phyloP scores from a whole-genome alignment of 2,888 invertebrate genomes.

The Sthenelais limicola region DNA sequence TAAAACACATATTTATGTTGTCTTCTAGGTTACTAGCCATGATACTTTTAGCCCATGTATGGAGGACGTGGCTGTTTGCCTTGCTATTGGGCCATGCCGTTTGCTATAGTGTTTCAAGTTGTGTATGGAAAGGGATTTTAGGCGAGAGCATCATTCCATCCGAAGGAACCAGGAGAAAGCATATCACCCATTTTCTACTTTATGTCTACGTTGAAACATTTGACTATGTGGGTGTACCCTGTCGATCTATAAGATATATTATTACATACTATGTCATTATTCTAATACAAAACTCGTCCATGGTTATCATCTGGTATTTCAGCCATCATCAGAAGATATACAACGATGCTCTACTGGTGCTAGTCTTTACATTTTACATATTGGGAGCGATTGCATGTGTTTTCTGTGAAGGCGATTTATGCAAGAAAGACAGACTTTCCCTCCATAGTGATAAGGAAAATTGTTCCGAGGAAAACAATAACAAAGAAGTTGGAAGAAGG shows the following conservation, averaged over 20 bases:
- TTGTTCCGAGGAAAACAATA: constrained; percentile 30
- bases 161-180: not conserved
- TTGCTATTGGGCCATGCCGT: constrained; percentile 53
- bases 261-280: constrained; percentile 57
- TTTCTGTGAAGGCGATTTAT: not conserved
- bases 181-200: constrained; percentile 46
- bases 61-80: constrained; percentile 49
- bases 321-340: constrained; percentile 50
- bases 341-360: constrained; percentile 54
- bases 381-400: constrained; percentile 54
- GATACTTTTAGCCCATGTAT: constrained; percentile 1
- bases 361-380: constrained; percentile 55
- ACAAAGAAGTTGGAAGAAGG: not conserved
- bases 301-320: constrained; percentile 61
- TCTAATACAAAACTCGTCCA: constrained; percentile 58
- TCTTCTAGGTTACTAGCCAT: constrained; percentile 13
- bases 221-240: constrained; percentile 52
- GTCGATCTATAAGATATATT: constrained; percentile 55
- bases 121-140: too few relatives aligned
- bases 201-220: constrained; percentile 55
- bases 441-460: not conserved
- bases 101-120: too few relatives aligned
- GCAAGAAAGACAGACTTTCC: not conserved
- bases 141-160: constrained; percentile 43
- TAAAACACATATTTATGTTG: constrained; percentile 18